A percentile compares a stretch with the other conserved stretches of the same genome.
These are phyloP conservation scores for Lycia hirtaria DNA, from an alignment of 2,888 invertebrate genomes.

Conservation along the genomic window DNA sequence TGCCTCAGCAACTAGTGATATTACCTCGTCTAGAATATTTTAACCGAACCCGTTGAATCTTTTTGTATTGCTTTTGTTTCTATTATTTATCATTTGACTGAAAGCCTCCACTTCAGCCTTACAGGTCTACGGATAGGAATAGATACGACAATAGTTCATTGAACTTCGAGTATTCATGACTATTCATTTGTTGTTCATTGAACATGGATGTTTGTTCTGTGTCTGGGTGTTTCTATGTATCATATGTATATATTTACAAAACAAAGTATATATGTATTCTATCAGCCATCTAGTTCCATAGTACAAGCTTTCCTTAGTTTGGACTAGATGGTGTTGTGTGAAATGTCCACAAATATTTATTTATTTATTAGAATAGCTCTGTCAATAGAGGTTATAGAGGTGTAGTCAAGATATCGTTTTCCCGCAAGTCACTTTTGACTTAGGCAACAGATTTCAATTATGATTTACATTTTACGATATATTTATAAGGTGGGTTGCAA, in stretches of 20 bases:
- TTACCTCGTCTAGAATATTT: conserved; percentile 1
- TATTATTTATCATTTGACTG: background rate
- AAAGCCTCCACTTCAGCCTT: background rate
- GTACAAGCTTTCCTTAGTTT: too few relatives aligned
- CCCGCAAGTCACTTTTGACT: background rate
- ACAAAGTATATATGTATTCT: too few relatives aligned
- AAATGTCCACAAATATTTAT: too few relatives aligned
- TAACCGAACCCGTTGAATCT: too few relatives aligned
- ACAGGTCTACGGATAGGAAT: background rate
- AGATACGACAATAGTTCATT: background rate
- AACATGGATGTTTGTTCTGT: too few relatives aligned
- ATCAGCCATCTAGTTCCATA: too few relatives aligned
- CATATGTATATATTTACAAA: too few relatives aligned
- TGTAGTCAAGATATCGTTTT: background rate
- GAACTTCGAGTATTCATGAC: too few relatives aligned
- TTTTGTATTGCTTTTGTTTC: background rate
- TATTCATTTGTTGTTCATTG: too few relatives aligned
- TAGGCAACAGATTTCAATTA: too few relatives aligned
- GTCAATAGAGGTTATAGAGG: background rate
- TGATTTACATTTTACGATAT: conserved; percentile 13
- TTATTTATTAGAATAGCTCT: background rate
- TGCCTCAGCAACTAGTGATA: conserved; percentile 31
- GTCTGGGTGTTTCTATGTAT: too few relatives aligned
- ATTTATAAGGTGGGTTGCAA: conserved; percentile 1
- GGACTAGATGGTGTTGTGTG: too few relatives aligned